Conservation (phyloP, 1,140 invertebrate genomes). For the Drosophila elegans region DNA sequence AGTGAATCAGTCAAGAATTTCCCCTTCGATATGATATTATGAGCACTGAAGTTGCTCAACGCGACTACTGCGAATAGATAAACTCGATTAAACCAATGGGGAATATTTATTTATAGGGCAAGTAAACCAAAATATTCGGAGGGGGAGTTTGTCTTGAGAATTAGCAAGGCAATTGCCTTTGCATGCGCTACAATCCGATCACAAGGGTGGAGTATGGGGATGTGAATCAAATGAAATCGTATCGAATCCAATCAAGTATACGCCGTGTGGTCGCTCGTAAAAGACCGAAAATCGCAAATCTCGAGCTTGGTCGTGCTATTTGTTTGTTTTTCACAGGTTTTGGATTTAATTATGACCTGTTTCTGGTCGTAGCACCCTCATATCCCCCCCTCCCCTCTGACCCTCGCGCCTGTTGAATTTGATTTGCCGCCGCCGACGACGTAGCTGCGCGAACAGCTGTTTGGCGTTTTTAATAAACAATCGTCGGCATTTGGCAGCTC, state of each 20-base stretch:
- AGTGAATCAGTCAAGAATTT: slow-evolving; percentile 37
- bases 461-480: slow-evolving; percentile 76
- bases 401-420: slow-evolving; percentile 47
- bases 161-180: slow-evolving; percentile 55
- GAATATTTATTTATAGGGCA: slow-evolving; percentile 32
- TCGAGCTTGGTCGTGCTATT: slow-evolving; percentile 19
- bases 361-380: slow-evolving; percentile 21
- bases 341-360: slow-evolving; percentile 68
- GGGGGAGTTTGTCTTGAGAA: slow-evolving; percentile 30
- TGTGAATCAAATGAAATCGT: slow-evolving; percentile 80
- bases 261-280: slow-evolving; percentile 57
- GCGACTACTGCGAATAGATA: slow-evolving; percentile 3
- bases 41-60: neutral
- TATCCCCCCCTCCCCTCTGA: no score
- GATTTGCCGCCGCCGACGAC: slow-evolving; percentile 31
- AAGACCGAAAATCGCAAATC: slow-evolving; percentile 37
- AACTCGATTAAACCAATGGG: neutral
- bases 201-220: slow-evolving; percentile 62
- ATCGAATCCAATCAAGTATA: slow-evolving; percentile 68
- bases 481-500: slow-evolving; percentile 49
- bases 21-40: slow-evolving; percentile 3
- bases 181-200: slow-evolving; percentile 28
- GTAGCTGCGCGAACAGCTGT: slow-evolving; percentile 65
- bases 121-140: slow-evolving; percentile 9
- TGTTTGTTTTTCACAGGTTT: slow-evolving; percentile 46